phyloP scores from a whole-genome alignment of 2,797 vertebrate species.

The Aldrovandia affinis region DNA sequence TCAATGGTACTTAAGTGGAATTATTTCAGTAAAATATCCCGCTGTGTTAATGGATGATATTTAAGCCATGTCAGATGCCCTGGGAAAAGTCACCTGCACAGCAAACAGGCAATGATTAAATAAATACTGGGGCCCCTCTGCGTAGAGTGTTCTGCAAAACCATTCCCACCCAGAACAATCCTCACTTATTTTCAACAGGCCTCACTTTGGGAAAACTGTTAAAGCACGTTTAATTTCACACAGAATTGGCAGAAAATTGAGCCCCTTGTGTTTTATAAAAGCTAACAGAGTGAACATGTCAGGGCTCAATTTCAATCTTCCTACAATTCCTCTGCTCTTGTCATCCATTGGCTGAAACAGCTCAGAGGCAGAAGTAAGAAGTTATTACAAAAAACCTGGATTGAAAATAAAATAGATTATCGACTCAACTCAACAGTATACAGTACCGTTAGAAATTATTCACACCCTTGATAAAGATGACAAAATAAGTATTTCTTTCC shows the following conservation, averaged over 20 bases:
- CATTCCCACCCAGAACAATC: background rate
- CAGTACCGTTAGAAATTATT: background rate
- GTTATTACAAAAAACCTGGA: background rate
- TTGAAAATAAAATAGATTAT: background rate
- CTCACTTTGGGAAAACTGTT: conserved; percentile 4
- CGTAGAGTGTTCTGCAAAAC: background rate
- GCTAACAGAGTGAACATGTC: background rate
- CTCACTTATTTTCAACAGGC: conserved; percentile 9
- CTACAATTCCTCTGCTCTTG: background rate
- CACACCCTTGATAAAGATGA: too few species aligned
- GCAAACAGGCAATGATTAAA: background rate
- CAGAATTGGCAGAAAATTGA: conserved; percentile 7
- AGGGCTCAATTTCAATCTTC: conserved; percentile 4
- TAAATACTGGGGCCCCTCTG: background rate
- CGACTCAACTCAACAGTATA: background rate
- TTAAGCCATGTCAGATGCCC: background rate
- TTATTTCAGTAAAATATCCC: conserved; percentile 4
- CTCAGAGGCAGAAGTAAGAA: background rate
- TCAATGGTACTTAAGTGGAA: background rate
- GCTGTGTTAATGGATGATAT: background rate
- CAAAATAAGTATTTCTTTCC: background rate
- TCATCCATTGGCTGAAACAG: background rate
- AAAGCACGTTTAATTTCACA: conserved; percentile 31
- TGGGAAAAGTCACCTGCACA: background rate
- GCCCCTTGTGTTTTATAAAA: conserved; percentile 17